These are phyloP conservation scores for Drosophila histrio DNA, from an alignment of 2,888 invertebrate species.

Conservation along the genomic window DNA sequence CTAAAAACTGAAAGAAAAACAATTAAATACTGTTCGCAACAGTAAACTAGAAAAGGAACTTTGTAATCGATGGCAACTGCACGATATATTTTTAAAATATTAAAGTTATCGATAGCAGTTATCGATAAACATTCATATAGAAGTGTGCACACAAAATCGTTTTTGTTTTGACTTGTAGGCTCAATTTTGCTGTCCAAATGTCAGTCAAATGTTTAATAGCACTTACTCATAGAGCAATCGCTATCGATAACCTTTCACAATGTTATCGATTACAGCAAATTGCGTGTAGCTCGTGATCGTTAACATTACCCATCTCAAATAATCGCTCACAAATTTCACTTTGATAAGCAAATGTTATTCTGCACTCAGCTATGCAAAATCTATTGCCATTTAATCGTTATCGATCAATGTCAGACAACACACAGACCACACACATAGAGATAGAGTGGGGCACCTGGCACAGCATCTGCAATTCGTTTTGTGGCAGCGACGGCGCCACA, in stretches of 20 bases:
- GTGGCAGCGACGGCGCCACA: slow-evolving; percentile 56
- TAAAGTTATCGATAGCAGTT: not conserved
- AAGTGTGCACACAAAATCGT: not conserved
- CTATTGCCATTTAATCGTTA: slow-evolving; percentile 35
- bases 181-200: not conserved
- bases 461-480: slow-evolving; percentile 16
- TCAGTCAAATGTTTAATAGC: not conserved
- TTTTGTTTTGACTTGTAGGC: not conserved
- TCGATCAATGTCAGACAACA: slow-evolving; percentile 44
- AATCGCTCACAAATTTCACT: not conserved
- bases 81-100: not conserved
- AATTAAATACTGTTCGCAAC: not conserved
- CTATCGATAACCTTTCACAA: not conserved
- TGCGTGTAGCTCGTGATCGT: not conserved
- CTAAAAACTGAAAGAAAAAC: too few species aligned
- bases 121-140: not conserved
- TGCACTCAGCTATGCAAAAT: slow-evolving; percentile 9
- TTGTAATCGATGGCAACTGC: not conserved
- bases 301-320: not conserved
- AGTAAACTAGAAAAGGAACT: not conserved
- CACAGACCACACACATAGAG: not conserved
- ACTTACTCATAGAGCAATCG: too few species aligned
- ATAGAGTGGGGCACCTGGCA: slow-evolving; percentile 32
- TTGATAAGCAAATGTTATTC: not conserved
- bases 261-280: not conserved